Percentiles rank a stretch among this genome's conserved stretches.
Evolutionary conservation across 1,140 invertebrate genomes (phyloP).

Genomic region (Galendromus occidentalis): DNA sequence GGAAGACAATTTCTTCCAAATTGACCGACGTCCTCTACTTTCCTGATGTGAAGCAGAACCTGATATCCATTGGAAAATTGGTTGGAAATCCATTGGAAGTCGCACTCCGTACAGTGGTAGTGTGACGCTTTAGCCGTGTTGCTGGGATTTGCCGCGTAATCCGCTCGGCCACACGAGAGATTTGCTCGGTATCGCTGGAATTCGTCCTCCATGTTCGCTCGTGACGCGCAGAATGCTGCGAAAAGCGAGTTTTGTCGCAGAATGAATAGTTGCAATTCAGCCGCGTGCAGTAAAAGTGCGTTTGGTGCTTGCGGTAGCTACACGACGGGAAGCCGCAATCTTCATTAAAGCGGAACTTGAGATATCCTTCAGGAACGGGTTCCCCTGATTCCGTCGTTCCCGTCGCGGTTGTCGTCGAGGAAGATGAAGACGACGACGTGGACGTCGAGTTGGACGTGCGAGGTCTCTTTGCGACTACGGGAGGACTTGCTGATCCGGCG

Average conservation of each 20-base stretch:
- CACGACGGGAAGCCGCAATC: constrained; percentile 78
- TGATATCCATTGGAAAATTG: too few species aligned
- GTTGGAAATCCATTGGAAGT: too few species aligned
- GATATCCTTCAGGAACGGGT: constrained; percentile 76
- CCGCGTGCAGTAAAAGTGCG: constrained; percentile 84
- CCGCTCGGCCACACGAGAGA: constrained; percentile 58
- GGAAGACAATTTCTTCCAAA: too few species aligned
- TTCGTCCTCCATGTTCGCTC: constrained; percentile 86
- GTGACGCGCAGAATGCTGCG: constrained; percentile 73
- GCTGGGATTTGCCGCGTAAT: constrained; percentile 41
- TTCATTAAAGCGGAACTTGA: constrained; percentile 76
- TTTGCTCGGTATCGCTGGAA: constrained; percentile 83
- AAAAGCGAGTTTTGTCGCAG: constrained; percentile 85
- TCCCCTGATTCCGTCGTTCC: constrained; percentile 38
- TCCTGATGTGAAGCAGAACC: too few species aligned
- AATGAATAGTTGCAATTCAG: constrained; percentile 88
- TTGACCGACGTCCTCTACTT: too few species aligned
- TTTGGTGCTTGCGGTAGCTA: constrained; percentile 78
- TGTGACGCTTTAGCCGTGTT: constrained; percentile 82
- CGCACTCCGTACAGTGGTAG: constrained; percentile 87
- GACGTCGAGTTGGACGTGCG: not conserved
- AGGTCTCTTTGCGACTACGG: not conserved
- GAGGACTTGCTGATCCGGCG: not conserved
- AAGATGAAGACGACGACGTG: too few species aligned
- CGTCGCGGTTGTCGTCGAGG: not conserved